Evolutionary conservation across 2,888 invertebrate species (phyloP).

Genomic region (Anaspis maculata): DNA sequence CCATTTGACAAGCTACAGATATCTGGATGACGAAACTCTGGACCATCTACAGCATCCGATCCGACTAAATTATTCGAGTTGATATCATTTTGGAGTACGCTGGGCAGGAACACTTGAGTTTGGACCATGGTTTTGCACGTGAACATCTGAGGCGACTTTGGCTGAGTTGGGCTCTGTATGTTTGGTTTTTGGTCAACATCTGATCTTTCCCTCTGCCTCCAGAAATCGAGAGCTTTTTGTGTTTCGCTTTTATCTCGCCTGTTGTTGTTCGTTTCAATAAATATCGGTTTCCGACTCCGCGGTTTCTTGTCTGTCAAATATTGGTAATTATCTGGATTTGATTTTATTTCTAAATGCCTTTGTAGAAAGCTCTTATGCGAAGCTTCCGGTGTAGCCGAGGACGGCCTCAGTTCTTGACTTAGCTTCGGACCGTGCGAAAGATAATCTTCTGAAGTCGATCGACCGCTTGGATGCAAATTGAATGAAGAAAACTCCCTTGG

Average conservation of each 20-base stretch:
- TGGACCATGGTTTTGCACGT: constrained; percentile 35
- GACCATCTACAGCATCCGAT: no score
- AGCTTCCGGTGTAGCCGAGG: constrained; percentile 37
- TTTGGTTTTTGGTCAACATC: constrained; percentile 13
- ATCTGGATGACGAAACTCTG: no score
- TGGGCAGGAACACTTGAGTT: constrained; percentile 36
- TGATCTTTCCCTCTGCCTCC: constrained; percentile 49
- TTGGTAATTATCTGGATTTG: constrained; percentile 43
- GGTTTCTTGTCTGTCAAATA: constrained; percentile 67
- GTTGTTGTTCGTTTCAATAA: constrained; percentile 47
- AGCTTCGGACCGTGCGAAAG: constrained; percentile 28
- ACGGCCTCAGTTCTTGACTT: constrained; percentile 29
- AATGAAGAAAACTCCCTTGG: constrained; percentile 31
- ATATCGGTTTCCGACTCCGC: constrained; percentile 63
- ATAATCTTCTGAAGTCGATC: constrained; percentile 39
- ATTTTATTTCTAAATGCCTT: no score
- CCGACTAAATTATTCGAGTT: no score
- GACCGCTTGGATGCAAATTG: constrained; percentile 28
- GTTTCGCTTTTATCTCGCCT: constrained; percentile 26
- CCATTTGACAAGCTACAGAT: no score
- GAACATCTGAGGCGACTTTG: constrained; percentile 36
- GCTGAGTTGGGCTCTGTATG: no score
- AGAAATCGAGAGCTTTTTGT: constrained; percentile 53
- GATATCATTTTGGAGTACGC: constrained; percentile 23
- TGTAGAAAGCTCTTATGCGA: constrained; percentile 19